Conservation (phyloP, 2,113 vertebrate species). For the Tragelaphus scriptus region DNA sequence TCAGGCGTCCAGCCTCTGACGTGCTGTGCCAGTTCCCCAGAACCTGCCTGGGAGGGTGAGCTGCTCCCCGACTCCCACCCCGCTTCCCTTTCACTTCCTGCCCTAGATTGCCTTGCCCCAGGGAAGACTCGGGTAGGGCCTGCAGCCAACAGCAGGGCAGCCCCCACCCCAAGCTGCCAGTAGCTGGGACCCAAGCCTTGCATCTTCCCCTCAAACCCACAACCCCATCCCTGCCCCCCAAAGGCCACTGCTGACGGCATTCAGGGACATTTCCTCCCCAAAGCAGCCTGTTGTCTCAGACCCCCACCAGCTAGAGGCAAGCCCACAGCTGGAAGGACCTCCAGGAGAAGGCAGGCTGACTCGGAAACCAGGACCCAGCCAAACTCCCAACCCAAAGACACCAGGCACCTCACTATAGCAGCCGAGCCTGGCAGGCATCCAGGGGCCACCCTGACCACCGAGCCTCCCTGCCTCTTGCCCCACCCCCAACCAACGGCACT, state of each 20-base stretch:
- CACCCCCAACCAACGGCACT: not conserved
- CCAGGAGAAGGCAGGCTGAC: slow-evolving; percentile 4
- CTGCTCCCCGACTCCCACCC: not conserved
- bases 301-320: not conserved
- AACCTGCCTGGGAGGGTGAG: too few relatives aligned
- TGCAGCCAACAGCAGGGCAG: not conserved
- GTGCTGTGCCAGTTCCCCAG: not conserved
- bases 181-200: not conserved
- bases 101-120: not conserved
- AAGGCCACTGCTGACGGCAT: not conserved
- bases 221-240: not conserved
- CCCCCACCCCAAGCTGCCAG: not conserved
- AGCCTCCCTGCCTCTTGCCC: not conserved
- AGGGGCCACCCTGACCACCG: too few relatives aligned
- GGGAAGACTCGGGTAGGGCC: not conserved
- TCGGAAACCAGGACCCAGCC: not conserved
- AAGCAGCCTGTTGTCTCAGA: slow-evolving; percentile 42
- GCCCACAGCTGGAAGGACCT: not conserved
- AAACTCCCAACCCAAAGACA: not conserved
- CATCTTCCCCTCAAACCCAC: not conserved
- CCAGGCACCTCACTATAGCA: not conserved
- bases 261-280: slow-evolving; percentile 49
- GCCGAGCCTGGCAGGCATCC: not conserved
- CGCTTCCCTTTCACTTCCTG: not conserved
- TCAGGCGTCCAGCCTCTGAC: not conserved